Evolutionary conservation across 1,140 invertebrate genomes (phyloP).

Genomic region (Colletes gigas): DNA sequence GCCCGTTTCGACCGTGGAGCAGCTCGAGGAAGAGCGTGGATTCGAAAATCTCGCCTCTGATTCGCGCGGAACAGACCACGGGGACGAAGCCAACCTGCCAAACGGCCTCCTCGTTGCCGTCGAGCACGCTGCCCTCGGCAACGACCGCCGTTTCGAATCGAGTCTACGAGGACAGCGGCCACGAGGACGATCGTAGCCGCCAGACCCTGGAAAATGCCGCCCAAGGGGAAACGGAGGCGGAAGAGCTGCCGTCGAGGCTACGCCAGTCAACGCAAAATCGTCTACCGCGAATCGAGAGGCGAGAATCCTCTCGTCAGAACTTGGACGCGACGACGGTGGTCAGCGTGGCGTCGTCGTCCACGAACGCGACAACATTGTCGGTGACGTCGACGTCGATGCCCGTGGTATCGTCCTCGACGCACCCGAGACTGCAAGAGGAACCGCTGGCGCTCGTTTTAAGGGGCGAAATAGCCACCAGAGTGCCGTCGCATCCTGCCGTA

Average conservation of each 20-base stretch:
- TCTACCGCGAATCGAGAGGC: slow-evolving; percentile 34
- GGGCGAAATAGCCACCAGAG: slow-evolving; percentile 76
- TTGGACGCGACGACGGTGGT: slow-evolving; percentile 29
- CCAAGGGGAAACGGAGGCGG: background rate
- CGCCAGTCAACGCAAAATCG: slow-evolving; percentile 22
- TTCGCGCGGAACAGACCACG: background rate
- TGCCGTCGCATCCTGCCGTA: slow-evolving; percentile 82
- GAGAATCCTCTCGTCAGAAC: slow-evolving; percentile 49
- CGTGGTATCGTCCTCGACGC: slow-evolving; percentile 20
- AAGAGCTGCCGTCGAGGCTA: slow-evolving; percentile 43
- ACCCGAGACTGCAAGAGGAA: slow-evolving; percentile 76
- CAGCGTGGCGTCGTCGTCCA: background rate
- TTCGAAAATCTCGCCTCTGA: slow-evolving; percentile 52
- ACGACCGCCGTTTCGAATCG: slow-evolving; percentile 48
- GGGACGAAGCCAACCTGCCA: background rate
- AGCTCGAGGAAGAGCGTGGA: slow-evolving; percentile 50
- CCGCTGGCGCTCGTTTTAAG: slow-evolving; percentile 80
- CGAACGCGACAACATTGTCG: too few relatives aligned
- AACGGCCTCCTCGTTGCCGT: background rate
- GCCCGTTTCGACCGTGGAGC: slow-evolving; percentile 83
- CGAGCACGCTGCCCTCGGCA: background rate
- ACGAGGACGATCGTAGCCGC: background rate
- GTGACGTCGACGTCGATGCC: slow-evolving; percentile 28
- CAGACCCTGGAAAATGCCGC: too few relatives aligned
- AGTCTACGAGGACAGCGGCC: slow-evolving; percentile 1